These are phyloP conservation scores for Drosophila diplacantha DNA, from an alignment of 2,888 invertebrate species.

Conservation along the genomic window DNA sequence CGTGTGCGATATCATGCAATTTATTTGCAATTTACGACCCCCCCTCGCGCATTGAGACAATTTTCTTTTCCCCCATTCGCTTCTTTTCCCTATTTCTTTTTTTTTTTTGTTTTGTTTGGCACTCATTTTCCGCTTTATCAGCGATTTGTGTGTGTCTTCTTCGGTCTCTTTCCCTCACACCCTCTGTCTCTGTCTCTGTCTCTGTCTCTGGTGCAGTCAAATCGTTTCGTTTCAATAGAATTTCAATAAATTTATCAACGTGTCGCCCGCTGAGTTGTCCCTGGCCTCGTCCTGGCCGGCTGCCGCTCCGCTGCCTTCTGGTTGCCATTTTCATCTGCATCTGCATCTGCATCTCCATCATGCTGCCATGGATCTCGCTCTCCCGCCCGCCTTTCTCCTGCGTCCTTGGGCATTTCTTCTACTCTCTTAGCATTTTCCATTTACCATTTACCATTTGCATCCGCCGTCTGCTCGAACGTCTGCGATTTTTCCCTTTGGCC, in stretches of 20 bases:
- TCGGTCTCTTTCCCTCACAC: background rate
- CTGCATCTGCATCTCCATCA: constrained; percentile 19
- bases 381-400: background rate
- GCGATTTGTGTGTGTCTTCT: constrained; percentile 53
- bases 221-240: constrained; percentile 73
- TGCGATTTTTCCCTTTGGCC: constrained; percentile 37
- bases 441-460: constrained; percentile 38
- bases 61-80: constrained; percentile 15
- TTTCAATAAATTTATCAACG: constrained; percentile 72
- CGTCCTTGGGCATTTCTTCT: background rate
- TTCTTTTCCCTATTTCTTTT: constrained; percentile 31
- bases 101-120: constrained; percentile 41
- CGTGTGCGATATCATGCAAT: constrained; percentile 35
- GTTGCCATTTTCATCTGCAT: constrained; percentile 10
- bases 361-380: constrained; percentile 18
- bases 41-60: constrained; percentile 17
- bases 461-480: constrained; percentile 33
- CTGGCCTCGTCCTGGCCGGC: background rate
- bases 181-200: background rate
- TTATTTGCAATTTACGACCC: constrained; percentile 46
- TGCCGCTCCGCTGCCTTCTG: background rate
- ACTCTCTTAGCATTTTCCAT: constrained; percentile 21
- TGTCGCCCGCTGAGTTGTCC: constrained; percentile 42
- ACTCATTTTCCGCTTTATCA: constrained; percentile 69
- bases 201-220: constrained; percentile 56